Conservation (phyloP, 2,797 vertebrate genomes). For the Aselliscus stoliczkanus region DNA sequence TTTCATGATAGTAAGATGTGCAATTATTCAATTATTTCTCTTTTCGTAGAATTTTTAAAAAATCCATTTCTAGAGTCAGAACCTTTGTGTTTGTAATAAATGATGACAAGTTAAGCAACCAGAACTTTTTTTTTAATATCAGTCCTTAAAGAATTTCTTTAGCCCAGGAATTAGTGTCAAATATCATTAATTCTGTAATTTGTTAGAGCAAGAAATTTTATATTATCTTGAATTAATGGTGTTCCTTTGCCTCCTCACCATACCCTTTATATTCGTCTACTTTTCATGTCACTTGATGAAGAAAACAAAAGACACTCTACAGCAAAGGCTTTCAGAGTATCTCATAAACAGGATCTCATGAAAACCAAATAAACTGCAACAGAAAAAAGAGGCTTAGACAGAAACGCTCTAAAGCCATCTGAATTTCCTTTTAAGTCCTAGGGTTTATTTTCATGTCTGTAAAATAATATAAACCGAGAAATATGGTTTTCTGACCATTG, state of each 20-base stretch:
- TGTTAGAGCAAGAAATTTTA: background rate
- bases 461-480: background rate
- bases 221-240: background rate
- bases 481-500: background rate
- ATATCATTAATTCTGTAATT: slow-evolving; percentile 45
- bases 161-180: slow-evolving; percentile 20
- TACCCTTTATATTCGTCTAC: background rate
- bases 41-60: background rate
- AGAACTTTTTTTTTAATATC: background rate
- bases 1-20: background rate
- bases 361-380: slow-evolving; percentile 14
- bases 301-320: background rate
- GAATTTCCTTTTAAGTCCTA: background rate
- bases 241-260: background rate
- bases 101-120: background rate
- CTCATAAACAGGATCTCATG: background rate
- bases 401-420: background rate
- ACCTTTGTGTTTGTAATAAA: slow-evolving; percentile 15
- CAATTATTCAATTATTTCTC: background rate
- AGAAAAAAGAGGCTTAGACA: background rate
- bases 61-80: background rate
- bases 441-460: background rate
- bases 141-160: background rate
- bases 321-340: background rate
- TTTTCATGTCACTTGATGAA: background rate